Evolutionary conservation across 2,113 vertebrate genomes (phyloP), one percentile per base, ranked within the genome.

Genomic region (Scartelaos histophorus): DNA sequence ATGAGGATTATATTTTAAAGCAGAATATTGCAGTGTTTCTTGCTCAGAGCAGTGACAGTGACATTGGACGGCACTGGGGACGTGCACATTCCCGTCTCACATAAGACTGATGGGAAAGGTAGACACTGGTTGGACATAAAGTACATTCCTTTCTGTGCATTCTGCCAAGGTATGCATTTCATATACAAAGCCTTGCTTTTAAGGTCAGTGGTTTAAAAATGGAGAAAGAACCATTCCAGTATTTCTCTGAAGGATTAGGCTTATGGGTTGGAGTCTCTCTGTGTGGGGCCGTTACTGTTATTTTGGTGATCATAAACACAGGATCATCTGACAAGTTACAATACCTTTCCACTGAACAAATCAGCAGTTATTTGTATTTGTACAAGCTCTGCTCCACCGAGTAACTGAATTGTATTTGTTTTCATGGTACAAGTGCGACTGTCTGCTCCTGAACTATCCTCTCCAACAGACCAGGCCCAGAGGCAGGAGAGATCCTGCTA

Each of bases 1-100:
- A 92, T 90, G 92, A 93, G 92, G 92, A 94, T 81, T 93, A 91
- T 94, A 94, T 94, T 93, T 93, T 90, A 93, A 90, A 46, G 29
- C 22, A 53, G 54, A 47, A 17, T 43, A 69, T 74, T 69, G 10
- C 75, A 87, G 82, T 90, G 74, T 89, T 88, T 79, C 47, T 87
- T 87, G 67, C 12, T 7, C 11, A 53, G 19, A 25, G 58, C 13
- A 29, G 22, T 24, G n/a, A 62, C 78, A 29, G 19, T 5, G 9
- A 3, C 0, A 66, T 17, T 10, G 7, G 54, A 54, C 73, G 5
- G 25, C n/a, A 29, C 66, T 46, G 51, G 60, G 35, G 51, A 79
- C 35, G 38, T 49, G 73, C 65, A 70, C 6, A 7, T 11, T 72
- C 71, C 79, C 0, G 12, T 7, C 10, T 22, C 62, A 70, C 67